Conservation (phyloP, 2,888 invertebrate genomes). For the Hirtodrosophila histrioides region DNA sequence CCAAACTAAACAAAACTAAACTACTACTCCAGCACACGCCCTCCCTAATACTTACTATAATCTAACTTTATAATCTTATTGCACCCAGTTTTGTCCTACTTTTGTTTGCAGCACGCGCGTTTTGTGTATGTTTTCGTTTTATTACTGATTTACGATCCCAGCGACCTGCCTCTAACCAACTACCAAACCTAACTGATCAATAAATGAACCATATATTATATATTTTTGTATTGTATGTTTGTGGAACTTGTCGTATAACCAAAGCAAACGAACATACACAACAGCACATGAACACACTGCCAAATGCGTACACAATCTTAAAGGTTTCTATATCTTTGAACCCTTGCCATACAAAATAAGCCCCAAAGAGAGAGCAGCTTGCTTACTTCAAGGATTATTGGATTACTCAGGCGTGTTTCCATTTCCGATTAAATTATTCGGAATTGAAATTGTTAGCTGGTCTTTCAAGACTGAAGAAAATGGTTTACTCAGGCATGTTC, state of each 20-base stretch:
- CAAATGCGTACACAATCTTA: slow-evolving; percentile 3
- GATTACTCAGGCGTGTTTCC: too few relatives aligned
- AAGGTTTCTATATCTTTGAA: too few relatives aligned
- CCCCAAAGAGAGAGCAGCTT: too few relatives aligned
- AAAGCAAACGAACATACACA: slow-evolving; percentile 26
- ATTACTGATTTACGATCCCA: slow-evolving; percentile 30
- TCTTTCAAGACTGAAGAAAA: too few relatives aligned
- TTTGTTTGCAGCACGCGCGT: slow-evolving; percentile 51
- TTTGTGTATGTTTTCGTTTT: slow-evolving; percentile 31
- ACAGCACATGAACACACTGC: slow-evolving; percentile 10
- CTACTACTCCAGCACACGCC: slow-evolving; percentile 5
- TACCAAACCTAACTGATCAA: slow-evolving; percentile 25
- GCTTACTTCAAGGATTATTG: too few relatives aligned
- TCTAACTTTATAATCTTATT: slow-evolving; percentile 27
- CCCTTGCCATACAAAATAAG: too few relatives aligned
- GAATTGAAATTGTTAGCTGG: too few relatives aligned
- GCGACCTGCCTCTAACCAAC: slow-evolving; percentile 23
- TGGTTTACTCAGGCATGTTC: too few relatives aligned
- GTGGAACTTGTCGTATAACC: slow-evolving; percentile 39
- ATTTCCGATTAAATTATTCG: too few relatives aligned
- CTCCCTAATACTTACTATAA: slow-evolving; percentile 4
- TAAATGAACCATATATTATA: slow-evolving; percentile 3
- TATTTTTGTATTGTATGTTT: slow-evolving; percentile 34
- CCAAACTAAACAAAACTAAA: not conserved
- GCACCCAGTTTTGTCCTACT: slow-evolving; percentile 29